Conservation (phyloP, 2,888 invertebrate species). For the Caenorhabditis sp. region DNA sequence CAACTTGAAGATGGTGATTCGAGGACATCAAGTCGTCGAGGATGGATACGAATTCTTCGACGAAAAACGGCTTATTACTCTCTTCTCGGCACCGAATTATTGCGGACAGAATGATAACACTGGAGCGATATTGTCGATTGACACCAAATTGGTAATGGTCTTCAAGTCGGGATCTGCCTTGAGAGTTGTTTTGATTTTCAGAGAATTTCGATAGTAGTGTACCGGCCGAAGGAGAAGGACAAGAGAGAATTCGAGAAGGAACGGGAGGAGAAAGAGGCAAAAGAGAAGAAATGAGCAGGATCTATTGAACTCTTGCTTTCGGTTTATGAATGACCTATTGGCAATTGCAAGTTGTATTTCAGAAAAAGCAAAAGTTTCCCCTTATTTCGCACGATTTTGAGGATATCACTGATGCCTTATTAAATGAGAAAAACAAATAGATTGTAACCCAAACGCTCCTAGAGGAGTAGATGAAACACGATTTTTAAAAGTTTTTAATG, state of each 20-base stretch:
- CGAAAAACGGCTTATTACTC: constrained; percentile 86
- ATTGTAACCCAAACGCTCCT: no score
- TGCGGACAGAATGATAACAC: constrained; percentile 87
- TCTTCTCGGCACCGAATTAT: constrained; percentile 88
- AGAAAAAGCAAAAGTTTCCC: no score
- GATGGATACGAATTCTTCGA: constrained; percentile 93
- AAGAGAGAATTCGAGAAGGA: constrained; percentile 26
- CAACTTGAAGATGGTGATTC: constrained; percentile 75
- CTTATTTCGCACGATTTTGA: no score
- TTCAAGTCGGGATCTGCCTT: not conserved
- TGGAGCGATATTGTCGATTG: constrained; percentile 66
- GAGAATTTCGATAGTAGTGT: constrained; percentile 26
- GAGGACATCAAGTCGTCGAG: constrained; percentile 80
- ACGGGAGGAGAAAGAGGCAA: not conserved
- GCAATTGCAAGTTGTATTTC: no score
- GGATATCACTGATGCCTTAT: no score
- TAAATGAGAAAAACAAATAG: no score
- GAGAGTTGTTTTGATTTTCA: not conserved
- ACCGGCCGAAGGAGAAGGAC: constrained; percentile 31
- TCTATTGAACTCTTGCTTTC: no score
- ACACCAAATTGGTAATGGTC: constrained; percentile 47
- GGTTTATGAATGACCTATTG: no score
- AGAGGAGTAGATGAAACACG: no score
- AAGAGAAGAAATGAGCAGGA: not conserved
- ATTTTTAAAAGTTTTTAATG: no score